phyloP scores from a whole-genome alignment of 2,797 vertebrate species.

The Lithobates pipiens region DNA sequence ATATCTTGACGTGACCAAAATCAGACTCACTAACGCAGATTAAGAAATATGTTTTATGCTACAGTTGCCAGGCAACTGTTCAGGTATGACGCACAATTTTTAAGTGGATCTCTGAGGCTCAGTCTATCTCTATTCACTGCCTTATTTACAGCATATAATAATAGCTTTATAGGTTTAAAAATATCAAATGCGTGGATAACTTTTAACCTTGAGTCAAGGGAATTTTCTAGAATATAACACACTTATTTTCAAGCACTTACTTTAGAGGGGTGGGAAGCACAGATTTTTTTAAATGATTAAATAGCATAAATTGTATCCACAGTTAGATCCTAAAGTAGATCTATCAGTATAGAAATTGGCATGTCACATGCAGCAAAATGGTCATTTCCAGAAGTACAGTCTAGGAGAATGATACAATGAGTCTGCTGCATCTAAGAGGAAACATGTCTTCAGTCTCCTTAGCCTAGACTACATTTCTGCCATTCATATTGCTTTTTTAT shows the following conservation, averaged over 20 bases:
- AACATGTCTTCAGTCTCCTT: too few relatives aligned
- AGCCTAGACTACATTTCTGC: too few relatives aligned
- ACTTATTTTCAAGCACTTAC: neutral
- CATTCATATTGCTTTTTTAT: too few relatives aligned
- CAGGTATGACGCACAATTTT: slow-evolving; percentile 40
- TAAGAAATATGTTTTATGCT: slow-evolving; percentile 40
- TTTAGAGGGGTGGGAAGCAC: neutral
- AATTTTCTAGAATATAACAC: neutral
- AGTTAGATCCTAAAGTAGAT: neutral
- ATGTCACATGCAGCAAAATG: neutral
- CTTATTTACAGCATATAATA: slow-evolving; percentile 20
- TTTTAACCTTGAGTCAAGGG: slow-evolving; percentile 29
- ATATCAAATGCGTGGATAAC: slow-evolving; percentile 11
- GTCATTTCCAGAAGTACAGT: neutral
- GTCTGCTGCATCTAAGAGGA: too few relatives aligned
- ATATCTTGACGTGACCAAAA: slow-evolving; percentile 25
- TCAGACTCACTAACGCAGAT: slow-evolving; percentile 29
- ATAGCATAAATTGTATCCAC: neutral
- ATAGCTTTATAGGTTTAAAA: slow-evolving; percentile 38
- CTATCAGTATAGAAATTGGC: too few relatives aligned
- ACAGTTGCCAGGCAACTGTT: slow-evolving; percentile 30
- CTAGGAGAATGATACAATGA: too few relatives aligned
- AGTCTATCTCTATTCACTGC: slow-evolving; percentile 13
- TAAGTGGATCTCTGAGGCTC: slow-evolving; percentile 24
- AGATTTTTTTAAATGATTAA: neutral